These are phyloP conservation scores for Bombus haemorrhoidalis DNA, from an alignment of 1,140 invertebrate species.

Conservation along the genomic window DNA sequence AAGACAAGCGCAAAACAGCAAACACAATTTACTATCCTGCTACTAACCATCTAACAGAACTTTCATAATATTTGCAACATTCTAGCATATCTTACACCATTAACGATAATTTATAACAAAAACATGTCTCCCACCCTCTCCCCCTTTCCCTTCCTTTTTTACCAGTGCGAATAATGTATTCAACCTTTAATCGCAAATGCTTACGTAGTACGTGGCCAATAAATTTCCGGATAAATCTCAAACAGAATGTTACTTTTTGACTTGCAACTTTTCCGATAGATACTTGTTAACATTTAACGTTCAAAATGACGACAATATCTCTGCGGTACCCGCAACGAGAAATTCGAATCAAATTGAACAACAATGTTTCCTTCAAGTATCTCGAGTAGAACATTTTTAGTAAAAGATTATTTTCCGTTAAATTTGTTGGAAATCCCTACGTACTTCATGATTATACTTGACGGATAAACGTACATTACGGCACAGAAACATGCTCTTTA, in stretches of 20 bases:
- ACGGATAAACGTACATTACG: neutral
- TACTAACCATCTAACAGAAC: neutral
- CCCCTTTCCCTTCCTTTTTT: neutral
- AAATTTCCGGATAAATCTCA: neutral
- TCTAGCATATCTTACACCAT: neutral
- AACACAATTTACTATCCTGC: neutral
- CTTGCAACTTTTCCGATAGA: neutral
- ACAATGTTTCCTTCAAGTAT: neutral
- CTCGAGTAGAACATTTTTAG: neutral
- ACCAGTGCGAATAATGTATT: neutral
- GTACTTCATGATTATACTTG: neutral
- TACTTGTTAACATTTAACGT: neutral
- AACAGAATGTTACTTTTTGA: neutral
- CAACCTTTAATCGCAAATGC: neutral
- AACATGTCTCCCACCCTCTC: no score
- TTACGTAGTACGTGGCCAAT: neutral
- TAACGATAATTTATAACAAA: neutral
- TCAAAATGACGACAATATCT: constrained; percentile 6
- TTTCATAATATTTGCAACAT: neutral
- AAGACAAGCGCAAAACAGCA: neutral
- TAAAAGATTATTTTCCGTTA: neutral
- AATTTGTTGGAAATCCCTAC: neutral
- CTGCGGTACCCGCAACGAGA: constrained; percentile 64
- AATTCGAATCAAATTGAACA: neutral
- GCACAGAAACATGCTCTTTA: neutral